phyloP scores from a whole-genome alignment of 2,888 invertebrate genomes.

The Cephus pulcher region DNA sequence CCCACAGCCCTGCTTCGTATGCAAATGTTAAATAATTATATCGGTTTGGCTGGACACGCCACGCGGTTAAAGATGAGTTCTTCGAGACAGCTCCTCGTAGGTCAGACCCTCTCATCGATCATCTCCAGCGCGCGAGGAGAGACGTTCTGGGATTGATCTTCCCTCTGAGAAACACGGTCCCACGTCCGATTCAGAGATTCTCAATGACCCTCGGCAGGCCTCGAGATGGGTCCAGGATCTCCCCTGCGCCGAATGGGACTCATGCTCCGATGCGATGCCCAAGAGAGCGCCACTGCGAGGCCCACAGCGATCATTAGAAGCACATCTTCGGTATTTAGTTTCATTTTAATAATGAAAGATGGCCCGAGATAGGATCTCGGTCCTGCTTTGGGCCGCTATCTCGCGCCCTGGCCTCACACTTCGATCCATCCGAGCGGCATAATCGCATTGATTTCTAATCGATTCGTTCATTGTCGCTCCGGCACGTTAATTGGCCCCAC shows the following conservation, averaged over 20 bases:
- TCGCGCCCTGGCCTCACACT: constrained; percentile 43
- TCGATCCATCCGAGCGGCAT: constrained; percentile 50
- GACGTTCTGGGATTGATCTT: constrained; percentile 55
- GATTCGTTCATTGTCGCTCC: constrained; percentile 55
- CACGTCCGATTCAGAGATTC: constrained; percentile 33
- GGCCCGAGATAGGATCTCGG: constrained; percentile 49
- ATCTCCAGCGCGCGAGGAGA: constrained; percentile 52
- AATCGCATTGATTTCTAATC: constrained; percentile 61
- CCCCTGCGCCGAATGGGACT: background rate
- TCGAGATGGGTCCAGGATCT: constrained; percentile 1
- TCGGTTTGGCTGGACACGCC: constrained; percentile 56
- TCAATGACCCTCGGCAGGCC: constrained; percentile 21
- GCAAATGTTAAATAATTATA: constrained; percentile 60
- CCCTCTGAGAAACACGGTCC: constrained; percentile 28
- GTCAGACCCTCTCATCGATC: constrained; percentile 65
- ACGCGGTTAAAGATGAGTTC: constrained; percentile 51
- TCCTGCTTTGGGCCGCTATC: constrained; percentile 25
- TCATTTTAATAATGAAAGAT: constrained; percentile 62
- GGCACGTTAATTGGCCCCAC: constrained; percentile 54
- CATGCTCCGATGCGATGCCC: background rate
- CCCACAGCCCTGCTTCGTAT: constrained; percentile 14
- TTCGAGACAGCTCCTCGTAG: constrained; percentile 47
- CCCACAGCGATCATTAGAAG: constrained; percentile 48
- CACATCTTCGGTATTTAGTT: constrained; percentile 58
- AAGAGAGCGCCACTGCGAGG: constrained; percentile 45